Evolutionary conservation across 2,888 invertebrate species (phyloP), one percentile per base, ranked within the genome.

Genomic region (Heteropelma amictum): DNA sequence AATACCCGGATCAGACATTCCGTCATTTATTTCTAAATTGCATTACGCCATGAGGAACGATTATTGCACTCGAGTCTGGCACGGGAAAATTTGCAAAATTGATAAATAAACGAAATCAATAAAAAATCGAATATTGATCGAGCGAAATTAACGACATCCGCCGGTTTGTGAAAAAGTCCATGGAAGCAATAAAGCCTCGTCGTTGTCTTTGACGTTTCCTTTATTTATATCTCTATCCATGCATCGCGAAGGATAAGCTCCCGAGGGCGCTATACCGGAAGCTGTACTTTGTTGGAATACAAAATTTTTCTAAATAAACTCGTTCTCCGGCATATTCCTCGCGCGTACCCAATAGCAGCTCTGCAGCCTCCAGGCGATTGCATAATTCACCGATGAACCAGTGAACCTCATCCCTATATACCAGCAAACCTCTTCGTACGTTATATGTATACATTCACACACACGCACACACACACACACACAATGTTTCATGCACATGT

Each of bases 361-460:
- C 35, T 7, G 63, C 30, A 40, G 58, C 63, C 51, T 58, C 68
- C 51, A 45, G 68, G 68, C 63, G 33, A 58, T 69, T 73, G 58
- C 73, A 73, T 73, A 64, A 73, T 73, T 73, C 63, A 73, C 73
- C 42, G 56, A 42, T 45, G 58, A 68, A 68, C 63, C 51, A 28
- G 51, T 45, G 58, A 64, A 58, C 51, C 63, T 28, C 51, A n/a
- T 38, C 23, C 14, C 3, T 58, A 33, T 12, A 56, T 42, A 51
- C 30, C 14, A 47, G 26, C 23, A 10, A 23, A 12, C 47, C 26
- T 17, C 64, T 21, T 45, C 30, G 38, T 51, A 42, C 42, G 3
- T 53, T 54, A 54, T 35, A 53, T 53, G 45, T 12, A 40, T 26
- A 26, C 8, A 60, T 30, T 3, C 10, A 58, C 14, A 33, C 17